phyloP scores from a whole-genome alignment of 2,797 vertebrate genomes.

The Intellagama lesueurii region DNA sequence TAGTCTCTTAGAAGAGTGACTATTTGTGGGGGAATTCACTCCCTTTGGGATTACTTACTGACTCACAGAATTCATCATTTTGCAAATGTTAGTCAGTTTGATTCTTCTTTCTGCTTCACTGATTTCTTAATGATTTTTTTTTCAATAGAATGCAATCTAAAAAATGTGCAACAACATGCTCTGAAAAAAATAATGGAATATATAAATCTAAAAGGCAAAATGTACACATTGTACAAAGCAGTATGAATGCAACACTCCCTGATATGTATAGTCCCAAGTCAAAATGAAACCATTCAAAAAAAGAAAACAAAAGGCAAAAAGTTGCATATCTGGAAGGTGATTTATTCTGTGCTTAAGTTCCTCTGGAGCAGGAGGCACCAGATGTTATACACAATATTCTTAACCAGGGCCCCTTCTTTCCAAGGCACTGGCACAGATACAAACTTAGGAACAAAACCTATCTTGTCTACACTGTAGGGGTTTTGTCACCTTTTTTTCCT shows the following conservation, averaged over 20 bases:
- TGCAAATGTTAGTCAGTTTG: slow-evolving; percentile 36
- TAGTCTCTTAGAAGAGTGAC: slow-evolving; percentile 51
- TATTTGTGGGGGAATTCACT: slow-evolving; percentile 61
- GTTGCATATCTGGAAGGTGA: not conserved
- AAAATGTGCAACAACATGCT: slow-evolving; percentile 55
- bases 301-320: not conserved
- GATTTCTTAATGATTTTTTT: slow-evolving; percentile 58
- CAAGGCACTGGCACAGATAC: slow-evolving; percentile 40
- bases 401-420: not conserved
- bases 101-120: slow-evolving; percentile 66
- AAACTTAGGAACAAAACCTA: slow-evolving; percentile 13
- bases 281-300: not conserved
- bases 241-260: slow-evolving; percentile 46
- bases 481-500: not conserved
- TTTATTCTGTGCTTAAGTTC: slow-evolving; percentile 8
- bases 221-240: slow-evolving; percentile 58
- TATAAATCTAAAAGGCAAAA: slow-evolving; percentile 32
- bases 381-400: not conserved
- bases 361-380: not conserved
- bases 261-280: not conserved
- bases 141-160: slow-evolving; percentile 50
- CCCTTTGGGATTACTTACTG: slow-evolving; percentile 64
- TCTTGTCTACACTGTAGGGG: slow-evolving; percentile 16
- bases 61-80: slow-evolving; percentile 61
- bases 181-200: slow-evolving; percentile 52